These are phyloP conservation scores for Papilio helenus DNA, from an alignment of 1,140 invertebrate genomes.

Conservation along the genomic window DNA sequence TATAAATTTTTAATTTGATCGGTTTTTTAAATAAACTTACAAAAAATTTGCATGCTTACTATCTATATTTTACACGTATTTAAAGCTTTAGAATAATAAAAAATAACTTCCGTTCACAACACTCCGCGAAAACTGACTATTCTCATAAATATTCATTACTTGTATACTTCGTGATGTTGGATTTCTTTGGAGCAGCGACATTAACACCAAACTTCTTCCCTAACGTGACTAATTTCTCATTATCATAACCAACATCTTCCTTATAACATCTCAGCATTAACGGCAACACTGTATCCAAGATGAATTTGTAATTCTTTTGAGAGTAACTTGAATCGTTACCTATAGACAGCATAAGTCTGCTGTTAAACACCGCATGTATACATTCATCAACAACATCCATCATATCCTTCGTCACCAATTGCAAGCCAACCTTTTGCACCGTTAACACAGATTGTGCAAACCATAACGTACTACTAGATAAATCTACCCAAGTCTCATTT, in stretches of 20 bases:
- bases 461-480: constrained; percentile 82
- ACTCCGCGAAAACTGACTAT: constrained; percentile 54
- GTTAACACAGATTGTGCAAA: constrained; percentile 79
- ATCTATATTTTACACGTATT: constrained; percentile 79
- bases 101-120: constrained; percentile 69
- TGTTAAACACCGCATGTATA: constrained; percentile 78
- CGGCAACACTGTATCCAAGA: constrained; percentile 79
- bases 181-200: constrained; percentile 71
- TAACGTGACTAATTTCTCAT: constrained; percentile 76
- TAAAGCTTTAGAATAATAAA: constrained; percentile 82
- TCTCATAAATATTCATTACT: constrained; percentile 83
- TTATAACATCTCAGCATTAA: constrained; percentile 78
- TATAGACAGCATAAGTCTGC: constrained; percentile 69
- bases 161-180: constrained; percentile 82
- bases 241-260: constrained; percentile 80
- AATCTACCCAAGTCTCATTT: constrained; percentile 82
- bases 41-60: constrained; percentile 79
- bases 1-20: constrained; percentile 79
- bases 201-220: constrained; percentile 79
- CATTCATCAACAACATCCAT: constrained; percentile 80
- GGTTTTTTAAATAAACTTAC: constrained; percentile 80
- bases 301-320: constrained; percentile 80
- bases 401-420: constrained; percentile 80
- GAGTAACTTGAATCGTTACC: constrained; percentile 78
- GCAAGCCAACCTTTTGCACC: constrained; percentile 77